Evolutionary conservation across 2,113 vertebrate species (phyloP).

Genomic region (Semnopithecus entellus): DNA sequence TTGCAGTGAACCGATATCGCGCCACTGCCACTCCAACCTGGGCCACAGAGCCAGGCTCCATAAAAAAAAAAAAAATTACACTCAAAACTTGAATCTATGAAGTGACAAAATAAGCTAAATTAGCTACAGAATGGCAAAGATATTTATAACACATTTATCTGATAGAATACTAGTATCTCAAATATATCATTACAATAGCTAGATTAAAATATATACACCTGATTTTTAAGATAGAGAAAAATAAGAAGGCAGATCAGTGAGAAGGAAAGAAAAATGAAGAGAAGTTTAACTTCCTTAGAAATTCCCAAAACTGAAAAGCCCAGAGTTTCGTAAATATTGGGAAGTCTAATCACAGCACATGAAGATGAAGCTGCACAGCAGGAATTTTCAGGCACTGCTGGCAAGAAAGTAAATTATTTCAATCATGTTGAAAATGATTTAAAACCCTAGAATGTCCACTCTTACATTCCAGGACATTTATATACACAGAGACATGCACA

Average conservation of each 20-base stretch:
- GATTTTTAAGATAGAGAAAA: background rate
- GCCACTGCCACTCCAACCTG: background rate
- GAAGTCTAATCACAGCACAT: rapidly evolving
- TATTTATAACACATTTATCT: background rate
- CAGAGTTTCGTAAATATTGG: background rate
- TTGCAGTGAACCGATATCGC: background rate
- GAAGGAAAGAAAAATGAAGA: background rate
- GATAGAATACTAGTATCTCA: background rate
- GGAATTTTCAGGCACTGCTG: background rate
- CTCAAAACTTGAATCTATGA: background rate
- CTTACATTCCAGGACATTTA: background rate
- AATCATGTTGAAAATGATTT: background rate
- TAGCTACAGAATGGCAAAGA: background rate
- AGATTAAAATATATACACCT: background rate
- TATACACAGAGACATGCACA: background rate
- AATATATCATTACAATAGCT: background rate
- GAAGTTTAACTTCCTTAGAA: background rate
- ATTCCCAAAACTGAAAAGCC: background rate
- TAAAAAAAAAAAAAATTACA: background rate
- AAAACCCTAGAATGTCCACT: background rate
- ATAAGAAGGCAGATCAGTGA: background rate
- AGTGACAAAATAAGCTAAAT: background rate
- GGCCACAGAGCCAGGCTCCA: too few species aligned
- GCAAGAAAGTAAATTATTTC: background rate
- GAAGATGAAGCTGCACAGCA: too few species aligned